These are phyloP conservation scores for Drosophila ercepeae DNA, from an alignment of 1,140 invertebrate species.

Conservation along the genomic window DNA sequence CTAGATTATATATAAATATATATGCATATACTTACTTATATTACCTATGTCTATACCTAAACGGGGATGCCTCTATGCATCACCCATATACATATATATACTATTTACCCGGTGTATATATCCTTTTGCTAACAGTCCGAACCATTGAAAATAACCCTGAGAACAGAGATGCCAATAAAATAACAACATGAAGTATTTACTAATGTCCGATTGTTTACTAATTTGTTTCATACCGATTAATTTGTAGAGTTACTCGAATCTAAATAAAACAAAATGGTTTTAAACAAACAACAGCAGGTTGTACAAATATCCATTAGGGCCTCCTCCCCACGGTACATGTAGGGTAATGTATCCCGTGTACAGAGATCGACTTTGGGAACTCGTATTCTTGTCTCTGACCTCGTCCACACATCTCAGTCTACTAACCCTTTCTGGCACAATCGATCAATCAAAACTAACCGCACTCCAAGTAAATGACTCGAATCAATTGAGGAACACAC, in stretches of 20 bases:
- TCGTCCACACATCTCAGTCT: conserved; percentile 24
- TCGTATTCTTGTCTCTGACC: conserved; percentile 22
- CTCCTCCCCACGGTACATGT: not conserved
- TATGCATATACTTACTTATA: conserved; percentile 50
- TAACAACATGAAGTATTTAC: conserved; percentile 54
- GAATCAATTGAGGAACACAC: conserved; percentile 6
- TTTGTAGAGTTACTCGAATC: conserved; percentile 43
- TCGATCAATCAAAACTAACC: conserved; percentile 38
- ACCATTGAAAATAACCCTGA: conserved; percentile 31
- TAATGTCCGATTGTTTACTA: conserved; percentile 70
- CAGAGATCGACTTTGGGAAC: conserved; percentile 16
- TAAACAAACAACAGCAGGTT: conserved; percentile 38
- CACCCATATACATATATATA: conserved; percentile 49
- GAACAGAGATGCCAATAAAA: conserved; percentile 13
- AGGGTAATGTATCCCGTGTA: too few relatives aligned
- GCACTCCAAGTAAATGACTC: conserved; percentile 48
- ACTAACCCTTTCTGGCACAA: conserved; percentile 60
- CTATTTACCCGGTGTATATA: conserved; percentile 44
- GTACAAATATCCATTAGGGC: conserved; percentile 33
- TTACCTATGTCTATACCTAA: conserved; percentile 52
- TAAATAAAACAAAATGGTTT: conserved; percentile 43
- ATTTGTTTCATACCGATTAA: conserved; percentile 61
- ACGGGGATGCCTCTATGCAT: conserved; percentile 27
- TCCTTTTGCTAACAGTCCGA: conserved; percentile 64
- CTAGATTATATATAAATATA: conserved; percentile 81